Evolutionary conservation across 2,888 invertebrate species (phyloP), one percentile per base, ranked within the genome.

Genomic region (Thymelicus acteon): DNA sequence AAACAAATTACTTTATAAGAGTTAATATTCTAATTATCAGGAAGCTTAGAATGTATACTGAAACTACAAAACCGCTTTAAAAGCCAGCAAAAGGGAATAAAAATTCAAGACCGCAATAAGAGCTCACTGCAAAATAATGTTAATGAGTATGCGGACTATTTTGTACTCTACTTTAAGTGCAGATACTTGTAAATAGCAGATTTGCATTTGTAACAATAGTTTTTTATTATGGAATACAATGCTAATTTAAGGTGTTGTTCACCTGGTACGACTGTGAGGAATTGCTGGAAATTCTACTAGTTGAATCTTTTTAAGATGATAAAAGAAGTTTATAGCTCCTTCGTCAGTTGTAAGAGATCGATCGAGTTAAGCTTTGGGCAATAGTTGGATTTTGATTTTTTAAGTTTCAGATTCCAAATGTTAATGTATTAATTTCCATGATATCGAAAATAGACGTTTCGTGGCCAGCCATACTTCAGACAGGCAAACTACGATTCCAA

Each of bases 61-160:
- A 60, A 69, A 63, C 48, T 57, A 52, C 52, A 63, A 19, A 63
- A 62, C 61, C 57, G 48, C 63, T 63, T 70, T 70, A 62, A 70
- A 70, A 70, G 63, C 69, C 58, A 70, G 69, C 54, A 69, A 70
- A 63, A 60, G 48, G 63, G 13, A 70, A 70, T 64, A 70, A 70
- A 70, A 70, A 70, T 49, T 60, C 69, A 64, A 70, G 69, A 70
- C 69, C 69, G 63, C 69, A 69, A 70, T 70, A 70, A 70, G 69
- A 70, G 69, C 63, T 70, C 48, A 64, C 69, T 63, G 69, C 69
- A 70, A 70, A 70, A 70, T 70, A 70, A 63, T 70, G 63, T 70
- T 70, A 70, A 70, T 70, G 69, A 70, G 69, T 70, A 64, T 63
- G 69, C 69, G 69, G 69, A 70, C 58, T 63, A 70, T 70, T 70